A percentile compares a stretch with the other conserved stretches of the same genome.
These are phyloP conservation scores for Heliornis fulica DNA, from an alignment of 2,113 vertebrate genomes.

Conservation along the genomic window DNA sequence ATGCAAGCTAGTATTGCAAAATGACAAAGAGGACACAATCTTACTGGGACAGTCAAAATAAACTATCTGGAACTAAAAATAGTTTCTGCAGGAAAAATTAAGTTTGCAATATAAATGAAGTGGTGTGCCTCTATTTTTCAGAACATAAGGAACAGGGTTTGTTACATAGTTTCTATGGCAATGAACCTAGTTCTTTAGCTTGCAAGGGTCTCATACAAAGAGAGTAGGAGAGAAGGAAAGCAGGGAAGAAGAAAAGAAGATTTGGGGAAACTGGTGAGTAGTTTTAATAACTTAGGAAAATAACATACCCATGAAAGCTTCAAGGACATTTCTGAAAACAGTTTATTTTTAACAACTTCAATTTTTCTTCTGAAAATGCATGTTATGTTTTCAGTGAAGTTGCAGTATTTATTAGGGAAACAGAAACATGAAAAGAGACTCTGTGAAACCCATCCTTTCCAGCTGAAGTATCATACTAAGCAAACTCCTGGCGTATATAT, in stretches of 20 bases:
- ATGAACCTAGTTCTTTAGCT: background rate
- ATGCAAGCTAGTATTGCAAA: background rate
- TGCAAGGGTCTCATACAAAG: background rate
- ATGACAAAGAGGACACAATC: background rate
- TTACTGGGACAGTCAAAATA: background rate
- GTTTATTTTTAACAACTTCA: background rate
- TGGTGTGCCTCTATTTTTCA: background rate
- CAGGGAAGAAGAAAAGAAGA: background rate
- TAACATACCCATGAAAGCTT: background rate
- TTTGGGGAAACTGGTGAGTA: background rate
- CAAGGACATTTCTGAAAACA: background rate
- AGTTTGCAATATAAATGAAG: background rate
- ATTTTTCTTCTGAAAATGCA: background rate
- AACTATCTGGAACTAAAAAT: background rate
- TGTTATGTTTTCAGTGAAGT: background rate
- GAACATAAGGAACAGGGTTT: background rate
- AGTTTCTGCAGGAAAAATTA: background rate
- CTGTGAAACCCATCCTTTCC: background rate
- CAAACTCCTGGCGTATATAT: background rate
- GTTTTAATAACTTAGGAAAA: background rate
- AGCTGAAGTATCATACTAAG: background rate
- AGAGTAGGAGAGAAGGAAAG: too few species aligned
- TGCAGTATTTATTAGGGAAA: background rate
- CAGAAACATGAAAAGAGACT: background rate
- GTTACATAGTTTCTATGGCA: background rate